These are phyloP conservation scores for Drosophila navojoa DNA, from an alignment of 1,140 invertebrate genomes.

Conservation along the genomic window DNA sequence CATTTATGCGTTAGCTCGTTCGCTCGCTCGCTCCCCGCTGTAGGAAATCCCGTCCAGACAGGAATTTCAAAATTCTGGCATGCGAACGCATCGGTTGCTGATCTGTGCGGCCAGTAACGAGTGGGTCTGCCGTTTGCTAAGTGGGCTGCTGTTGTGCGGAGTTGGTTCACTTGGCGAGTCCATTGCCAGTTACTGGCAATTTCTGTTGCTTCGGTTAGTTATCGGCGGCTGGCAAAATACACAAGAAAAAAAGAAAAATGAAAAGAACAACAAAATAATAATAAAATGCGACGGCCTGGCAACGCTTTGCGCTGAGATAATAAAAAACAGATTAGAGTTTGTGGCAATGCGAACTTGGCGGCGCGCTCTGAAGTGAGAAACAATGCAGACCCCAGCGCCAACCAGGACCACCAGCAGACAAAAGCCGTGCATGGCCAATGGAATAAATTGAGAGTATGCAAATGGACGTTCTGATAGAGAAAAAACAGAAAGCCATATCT, in stretches of 20 bases:
- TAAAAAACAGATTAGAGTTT: conserved; percentile 46
- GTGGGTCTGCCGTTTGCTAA: not conserved
- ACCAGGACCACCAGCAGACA: not conserved
- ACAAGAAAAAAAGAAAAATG: conserved; percentile 11
- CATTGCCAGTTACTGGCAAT: conserved; percentile 2
- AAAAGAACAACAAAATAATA: not conserved
- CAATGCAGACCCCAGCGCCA: not conserved
- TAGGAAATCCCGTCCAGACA: conserved; percentile 77
- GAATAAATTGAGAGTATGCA: conserved; percentile 2
- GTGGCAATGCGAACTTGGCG: not conserved
- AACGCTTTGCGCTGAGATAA: conserved; percentile 31
- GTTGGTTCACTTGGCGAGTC: conserved; percentile 15
- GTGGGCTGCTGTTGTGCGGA: not conserved
- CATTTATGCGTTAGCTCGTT: conserved; percentile 60
- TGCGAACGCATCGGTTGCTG: conserved; percentile 28
- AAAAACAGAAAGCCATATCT: not conserved
- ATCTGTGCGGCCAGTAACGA: conserved; percentile 14
- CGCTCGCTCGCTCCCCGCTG: conserved; percentile 11
- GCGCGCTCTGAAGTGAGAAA: not conserved
- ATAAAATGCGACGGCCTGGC: conserved; percentile 34
- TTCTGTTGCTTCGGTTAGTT: conserved; percentile 41
- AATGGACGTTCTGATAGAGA: not conserved
- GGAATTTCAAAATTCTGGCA: conserved; percentile 64
- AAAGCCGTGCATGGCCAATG: not conserved
- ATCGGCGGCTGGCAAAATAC: conserved; percentile 31